A percentile compares a stretch with the other conserved stretches of the same genome.
Conservation (phyloP, 2,888 invertebrate species). For the Sesia apiformis region DNA sequence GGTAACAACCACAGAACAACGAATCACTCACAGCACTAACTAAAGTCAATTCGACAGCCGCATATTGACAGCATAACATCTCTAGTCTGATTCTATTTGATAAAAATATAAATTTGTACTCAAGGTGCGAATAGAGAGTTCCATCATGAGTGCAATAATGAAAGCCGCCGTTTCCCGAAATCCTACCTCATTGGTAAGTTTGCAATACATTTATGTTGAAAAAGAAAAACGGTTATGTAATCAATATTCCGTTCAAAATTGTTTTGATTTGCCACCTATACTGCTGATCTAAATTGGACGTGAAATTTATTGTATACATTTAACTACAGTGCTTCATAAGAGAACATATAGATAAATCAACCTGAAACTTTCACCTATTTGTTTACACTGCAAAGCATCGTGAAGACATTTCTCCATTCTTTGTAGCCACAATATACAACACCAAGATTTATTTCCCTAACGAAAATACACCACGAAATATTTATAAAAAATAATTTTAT, state of each 20-base stretch:
- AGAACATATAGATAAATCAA: no score
- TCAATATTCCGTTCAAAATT: constrained; percentile 10
- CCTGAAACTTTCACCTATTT: no score
- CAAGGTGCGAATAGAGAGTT: constrained; percentile 71
- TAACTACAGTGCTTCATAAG: no score
- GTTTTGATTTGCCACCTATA: neutral
- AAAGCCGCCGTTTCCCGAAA: constrained; percentile 57
- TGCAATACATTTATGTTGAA: constrained; percentile 10
- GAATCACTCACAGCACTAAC: neutral
- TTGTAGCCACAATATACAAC: no score
- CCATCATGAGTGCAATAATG: constrained; percentile 72
- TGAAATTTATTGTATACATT: no score
- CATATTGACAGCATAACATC: neutral
- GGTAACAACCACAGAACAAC: no score
- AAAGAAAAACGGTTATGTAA: constrained; percentile 59
- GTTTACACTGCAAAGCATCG: no score
- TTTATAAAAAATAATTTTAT: no score
- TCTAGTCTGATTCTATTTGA: neutral
- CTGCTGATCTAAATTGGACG: no score
- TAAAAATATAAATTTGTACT: constrained; percentile 32
- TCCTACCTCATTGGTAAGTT: constrained; percentile 56
- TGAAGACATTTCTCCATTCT: no score
- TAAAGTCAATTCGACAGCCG: neutral
- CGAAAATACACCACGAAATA: no score
- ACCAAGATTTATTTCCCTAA: no score